Evolutionary conservation across 2,888 invertebrate species (phyloP).

Genomic region (Griposia aprilina): DNA sequence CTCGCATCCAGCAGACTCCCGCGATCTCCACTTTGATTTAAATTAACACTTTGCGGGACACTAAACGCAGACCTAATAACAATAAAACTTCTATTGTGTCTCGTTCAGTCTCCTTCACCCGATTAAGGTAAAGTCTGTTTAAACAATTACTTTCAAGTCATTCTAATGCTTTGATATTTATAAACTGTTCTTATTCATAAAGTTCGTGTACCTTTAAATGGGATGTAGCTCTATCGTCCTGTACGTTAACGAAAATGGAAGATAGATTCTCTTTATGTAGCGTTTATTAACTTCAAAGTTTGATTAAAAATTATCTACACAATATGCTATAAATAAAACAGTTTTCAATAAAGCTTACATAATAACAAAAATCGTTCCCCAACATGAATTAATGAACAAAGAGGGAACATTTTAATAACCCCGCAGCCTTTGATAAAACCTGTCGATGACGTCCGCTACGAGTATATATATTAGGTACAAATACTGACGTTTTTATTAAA

Average conservation of each 20-base stretch:
- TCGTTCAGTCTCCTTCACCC: neutral
- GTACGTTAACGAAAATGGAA: neutral
- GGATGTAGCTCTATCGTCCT: neutral
- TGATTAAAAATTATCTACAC: neutral
- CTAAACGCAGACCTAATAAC: neutral
- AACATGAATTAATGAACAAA: conserved; percentile 6
- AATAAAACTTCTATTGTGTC: no score
- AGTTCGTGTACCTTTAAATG: neutral
- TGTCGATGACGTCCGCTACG: conserved; percentile 34
- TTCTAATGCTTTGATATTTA: neutral
- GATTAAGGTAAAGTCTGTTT: neutral
- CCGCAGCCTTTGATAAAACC: conserved; percentile 33
- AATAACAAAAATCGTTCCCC: neutral
- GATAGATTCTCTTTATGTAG: neutral
- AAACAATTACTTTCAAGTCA: neutral
- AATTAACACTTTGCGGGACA: neutral
- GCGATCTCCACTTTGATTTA: neutral
- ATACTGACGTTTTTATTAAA: conserved; percentile 18
- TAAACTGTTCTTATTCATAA: neutral
- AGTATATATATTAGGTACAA: neutral
- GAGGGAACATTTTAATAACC: conserved; percentile 47
- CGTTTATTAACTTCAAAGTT: neutral
- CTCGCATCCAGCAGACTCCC: no score
- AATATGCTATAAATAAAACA: neutral
- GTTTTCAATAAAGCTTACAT: no score